phyloP scores from a whole-genome alignment of 2,888 invertebrate species.

The Masnerella sp. region DNA sequence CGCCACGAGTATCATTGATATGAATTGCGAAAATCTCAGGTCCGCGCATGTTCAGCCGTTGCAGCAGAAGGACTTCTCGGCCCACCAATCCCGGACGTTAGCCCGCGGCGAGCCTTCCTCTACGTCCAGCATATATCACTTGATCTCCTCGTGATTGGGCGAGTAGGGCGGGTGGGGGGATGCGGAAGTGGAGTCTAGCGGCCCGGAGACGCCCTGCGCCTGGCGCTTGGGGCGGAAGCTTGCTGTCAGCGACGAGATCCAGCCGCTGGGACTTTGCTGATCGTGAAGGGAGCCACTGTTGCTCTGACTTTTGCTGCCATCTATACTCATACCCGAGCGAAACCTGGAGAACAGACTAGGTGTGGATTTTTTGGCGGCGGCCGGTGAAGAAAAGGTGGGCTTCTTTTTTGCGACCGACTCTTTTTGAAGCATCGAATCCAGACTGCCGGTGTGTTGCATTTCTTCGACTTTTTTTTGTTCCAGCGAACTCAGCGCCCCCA shows the following conservation, averaged over 20 bases:
- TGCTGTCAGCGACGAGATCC: constrained; percentile 76
- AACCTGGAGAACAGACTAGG: constrained; percentile 73
- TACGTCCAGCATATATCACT: constrained; percentile 72
- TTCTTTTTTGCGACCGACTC: constrained; percentile 65
- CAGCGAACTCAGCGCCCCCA: constrained; percentile 66
- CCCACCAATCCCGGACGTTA: constrained; percentile 70
- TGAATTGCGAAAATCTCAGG: too few species aligned
- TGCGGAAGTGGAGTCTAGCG: constrained; percentile 58
- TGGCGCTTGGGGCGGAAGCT: constrained; percentile 75
- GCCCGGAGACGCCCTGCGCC: background rate
- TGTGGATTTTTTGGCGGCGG: constrained; percentile 70
- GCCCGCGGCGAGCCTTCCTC: constrained; percentile 65
- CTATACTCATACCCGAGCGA: constrained; percentile 75
- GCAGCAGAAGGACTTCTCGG: constrained; percentile 71
- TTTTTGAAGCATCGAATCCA: constrained; percentile 75
- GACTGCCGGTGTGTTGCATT: constrained; percentile 72
- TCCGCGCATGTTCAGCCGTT: constrained; percentile 63
- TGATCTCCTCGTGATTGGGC: constrained; percentile 72
- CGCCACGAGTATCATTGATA: too few species aligned
- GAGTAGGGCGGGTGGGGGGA: constrained; percentile 68
- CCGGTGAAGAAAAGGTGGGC: constrained; percentile 66
- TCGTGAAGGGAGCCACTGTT: constrained; percentile 74
- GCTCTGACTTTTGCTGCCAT: constrained; percentile 71
- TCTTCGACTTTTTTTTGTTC: constrained; percentile 71
- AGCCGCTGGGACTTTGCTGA: constrained; percentile 70